phyloP scores from a whole-genome alignment of 92 coral and sea anemone species.

The Porites cylindrica region DNA sequence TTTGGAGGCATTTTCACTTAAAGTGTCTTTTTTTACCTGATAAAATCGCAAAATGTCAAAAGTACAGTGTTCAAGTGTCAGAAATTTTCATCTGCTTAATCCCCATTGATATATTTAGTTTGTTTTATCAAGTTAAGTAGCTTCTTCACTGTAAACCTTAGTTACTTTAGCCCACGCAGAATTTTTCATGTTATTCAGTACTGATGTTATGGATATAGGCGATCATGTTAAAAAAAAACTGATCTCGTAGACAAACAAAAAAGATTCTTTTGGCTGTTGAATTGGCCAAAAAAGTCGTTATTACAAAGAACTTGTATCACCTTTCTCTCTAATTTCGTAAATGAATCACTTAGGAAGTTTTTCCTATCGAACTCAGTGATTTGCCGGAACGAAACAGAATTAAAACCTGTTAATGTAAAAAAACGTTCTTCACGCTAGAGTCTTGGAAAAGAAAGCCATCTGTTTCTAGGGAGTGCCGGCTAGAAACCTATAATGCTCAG shows the following conservation, averaged over 20 bases:
- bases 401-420: no score
- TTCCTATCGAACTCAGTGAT: no score
- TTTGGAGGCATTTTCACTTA: background rate
- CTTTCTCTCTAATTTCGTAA: no score
- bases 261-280: no score
- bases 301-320: no score
- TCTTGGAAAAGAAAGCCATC: no score
- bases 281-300: no score
- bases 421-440: no score
- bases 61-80: background rate
- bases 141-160: background rate
- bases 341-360: no score
- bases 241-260: background rate
- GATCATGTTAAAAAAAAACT: background rate
- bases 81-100: conserved; percentile 13
- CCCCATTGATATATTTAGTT: conserved; percentile 23
- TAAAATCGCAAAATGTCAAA: conserved; percentile 9
- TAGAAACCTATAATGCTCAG: no score
- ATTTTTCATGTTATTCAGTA: background rate
- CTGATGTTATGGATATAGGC: background rate
- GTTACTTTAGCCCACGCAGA: background rate
- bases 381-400: no score
- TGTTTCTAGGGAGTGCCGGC: no score
- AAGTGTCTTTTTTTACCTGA: background rate
- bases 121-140: conserved; percentile 14